These are phyloP conservation scores for Drosophila acutilabella DNA, from an alignment of 2,888 invertebrate genomes.

Conservation along the genomic window DNA sequence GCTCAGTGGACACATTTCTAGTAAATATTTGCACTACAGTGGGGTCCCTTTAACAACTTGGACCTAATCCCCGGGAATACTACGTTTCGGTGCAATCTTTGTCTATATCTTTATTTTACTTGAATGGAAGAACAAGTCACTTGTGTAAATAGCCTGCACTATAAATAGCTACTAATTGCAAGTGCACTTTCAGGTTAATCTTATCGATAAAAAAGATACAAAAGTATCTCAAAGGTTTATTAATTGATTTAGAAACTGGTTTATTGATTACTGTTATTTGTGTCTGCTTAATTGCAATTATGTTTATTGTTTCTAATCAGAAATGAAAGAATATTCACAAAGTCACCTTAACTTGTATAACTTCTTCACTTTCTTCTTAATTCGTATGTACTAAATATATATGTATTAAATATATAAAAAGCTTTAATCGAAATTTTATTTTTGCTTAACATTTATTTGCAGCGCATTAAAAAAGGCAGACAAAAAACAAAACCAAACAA, in stretches of 20 bases:
- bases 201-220: neutral
- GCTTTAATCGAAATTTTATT: constrained; percentile 32
- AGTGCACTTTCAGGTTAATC: neutral
- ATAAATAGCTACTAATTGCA: neutral
- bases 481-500: constrained; percentile 22
- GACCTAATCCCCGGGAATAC: neutral
- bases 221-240: neutral
- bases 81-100: neutral
- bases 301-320: neutral
- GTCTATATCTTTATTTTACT: neutral
- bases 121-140: neutral
- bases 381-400: neutral
- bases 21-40: constrained; percentile 41
- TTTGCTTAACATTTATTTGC: constrained; percentile 47
- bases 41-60: constrained; percentile 5
- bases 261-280: neutral
- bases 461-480: constrained; percentile 44
- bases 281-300: neutral
- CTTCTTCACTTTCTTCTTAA: neutral
- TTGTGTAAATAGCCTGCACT: neutral
- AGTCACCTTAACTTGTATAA: neutral
- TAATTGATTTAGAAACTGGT: neutral
- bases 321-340: neutral
- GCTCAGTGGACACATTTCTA: constrained; percentile 6
- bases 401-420: constrained; percentile 2